A percentile compares a stretch with the other conserved stretches of the same genome.
phyloP scores from a whole-genome alignment of 2,113 vertebrate genomes.

The Larimichthys crocea region DNA sequence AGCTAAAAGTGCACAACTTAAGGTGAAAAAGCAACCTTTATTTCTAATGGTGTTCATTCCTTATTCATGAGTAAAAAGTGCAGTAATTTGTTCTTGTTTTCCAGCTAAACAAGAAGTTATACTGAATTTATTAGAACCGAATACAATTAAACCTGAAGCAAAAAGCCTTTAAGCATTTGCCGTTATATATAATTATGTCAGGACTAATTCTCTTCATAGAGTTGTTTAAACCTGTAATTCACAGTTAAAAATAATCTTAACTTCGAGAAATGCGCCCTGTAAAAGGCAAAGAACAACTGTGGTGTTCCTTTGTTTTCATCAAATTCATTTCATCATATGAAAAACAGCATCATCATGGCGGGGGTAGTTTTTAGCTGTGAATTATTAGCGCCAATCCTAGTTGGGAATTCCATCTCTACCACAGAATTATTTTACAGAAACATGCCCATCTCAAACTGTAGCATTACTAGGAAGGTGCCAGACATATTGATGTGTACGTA shows the following conservation, averaged over 20 bases:
- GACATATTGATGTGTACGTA: neutral
- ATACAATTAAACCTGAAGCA: conserved; percentile 36
- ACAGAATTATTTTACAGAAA: neutral
- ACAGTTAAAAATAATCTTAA: neutral
- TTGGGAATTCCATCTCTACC: neutral
- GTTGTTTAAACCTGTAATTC: neutral
- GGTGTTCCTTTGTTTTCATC: neutral
- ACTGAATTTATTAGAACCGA: conserved; percentile 43
- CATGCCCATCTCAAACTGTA: neutral
- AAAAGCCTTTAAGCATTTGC: conserved; percentile 17
- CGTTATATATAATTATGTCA: neutral
- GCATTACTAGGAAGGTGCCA: neutral
- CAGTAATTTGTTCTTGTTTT: conserved; percentile 63
- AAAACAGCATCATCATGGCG: neutral
- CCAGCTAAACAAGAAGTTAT: conserved; percentile 53
- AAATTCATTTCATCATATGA: neutral
- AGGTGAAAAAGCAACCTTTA: conserved; percentile 59
- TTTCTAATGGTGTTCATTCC: conserved; percentile 60
- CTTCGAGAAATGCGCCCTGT: neutral
- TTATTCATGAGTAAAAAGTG: conserved; percentile 68
- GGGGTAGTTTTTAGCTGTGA: neutral
- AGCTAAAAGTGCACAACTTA: conserved; percentile 38
- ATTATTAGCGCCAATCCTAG: neutral
- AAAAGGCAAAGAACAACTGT: neutral
- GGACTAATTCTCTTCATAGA: neutral